phyloP scores from a whole-genome alignment of 2,113 vertebrate species.

The Piprites chloris region DNA sequence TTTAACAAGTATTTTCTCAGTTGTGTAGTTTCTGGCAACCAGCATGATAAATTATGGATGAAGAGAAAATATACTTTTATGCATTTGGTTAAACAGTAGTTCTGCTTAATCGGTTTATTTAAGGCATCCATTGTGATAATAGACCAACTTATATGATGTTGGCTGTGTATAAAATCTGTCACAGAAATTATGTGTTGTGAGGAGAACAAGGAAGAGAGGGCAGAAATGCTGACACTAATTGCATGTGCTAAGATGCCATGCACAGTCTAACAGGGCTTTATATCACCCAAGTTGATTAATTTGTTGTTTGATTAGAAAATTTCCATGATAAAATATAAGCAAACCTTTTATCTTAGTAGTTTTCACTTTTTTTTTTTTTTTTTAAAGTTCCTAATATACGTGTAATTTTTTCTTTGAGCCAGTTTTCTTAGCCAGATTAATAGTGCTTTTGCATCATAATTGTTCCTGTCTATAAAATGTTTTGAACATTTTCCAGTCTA shows the following conservation, averaged over 20 bases:
- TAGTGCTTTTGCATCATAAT: neutral
- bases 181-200: neutral
- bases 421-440: neutral
- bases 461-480: neutral
- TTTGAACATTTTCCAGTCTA: neutral
- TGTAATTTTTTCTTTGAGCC: neutral
- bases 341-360: neutral
- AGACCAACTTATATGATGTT: neutral
- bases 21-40: neutral
- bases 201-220: neutral
- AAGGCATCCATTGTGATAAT: fast-evolving
- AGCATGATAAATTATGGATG: neutral
- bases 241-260: neutral
- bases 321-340: neutral
- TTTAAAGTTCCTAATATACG: neutral
- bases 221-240: neutral
- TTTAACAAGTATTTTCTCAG: neutral
- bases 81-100: neutral
- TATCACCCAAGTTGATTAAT: neutral
- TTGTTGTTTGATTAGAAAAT: neutral
- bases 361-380: neutral
- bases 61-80: neutral
- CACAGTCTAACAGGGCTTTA: neutral
- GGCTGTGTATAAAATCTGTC: neutral
- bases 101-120: neutral